Evolutionary conservation across 2,113 vertebrate genomes (phyloP).

Genomic region (Neofelis nebulosa): DNA sequence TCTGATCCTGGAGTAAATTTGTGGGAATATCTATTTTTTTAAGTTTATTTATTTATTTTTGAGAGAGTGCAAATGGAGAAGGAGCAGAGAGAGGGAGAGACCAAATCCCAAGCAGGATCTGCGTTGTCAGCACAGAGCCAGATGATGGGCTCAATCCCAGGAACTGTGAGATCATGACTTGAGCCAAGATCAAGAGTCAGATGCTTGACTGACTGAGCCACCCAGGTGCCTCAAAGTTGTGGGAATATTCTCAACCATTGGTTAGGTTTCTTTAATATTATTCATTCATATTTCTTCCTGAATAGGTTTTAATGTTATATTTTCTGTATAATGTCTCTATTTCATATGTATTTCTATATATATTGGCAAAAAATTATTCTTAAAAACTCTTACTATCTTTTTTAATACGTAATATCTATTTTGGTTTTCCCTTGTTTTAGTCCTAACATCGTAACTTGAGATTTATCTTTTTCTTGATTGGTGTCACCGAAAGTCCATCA

Average conservation of each 20-base stretch:
- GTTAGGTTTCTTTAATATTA: background rate
- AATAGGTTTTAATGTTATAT: background rate
- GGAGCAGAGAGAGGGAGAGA: too few relatives aligned
- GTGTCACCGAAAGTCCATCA: background rate
- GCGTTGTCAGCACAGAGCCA: too few relatives aligned
- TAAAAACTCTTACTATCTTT: background rate
- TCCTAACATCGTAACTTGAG: background rate
- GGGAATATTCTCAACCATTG: background rate
- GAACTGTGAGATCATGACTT: too few relatives aligned
- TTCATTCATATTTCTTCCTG: background rate
- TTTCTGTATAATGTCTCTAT: background rate
- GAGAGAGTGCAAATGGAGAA: too few relatives aligned
- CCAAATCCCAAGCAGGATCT: too few relatives aligned
- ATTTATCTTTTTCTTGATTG: background rate
- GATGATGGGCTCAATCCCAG: too few relatives aligned
- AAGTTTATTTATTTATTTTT: too few relatives aligned
- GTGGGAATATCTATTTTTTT: background rate
- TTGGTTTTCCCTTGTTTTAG: background rate
- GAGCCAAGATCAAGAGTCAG: too few relatives aligned
- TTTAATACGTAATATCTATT: background rate
- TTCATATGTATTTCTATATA: background rate
- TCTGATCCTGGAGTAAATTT: background rate
- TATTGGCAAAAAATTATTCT: background rate
- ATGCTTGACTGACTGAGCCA: too few relatives aligned
- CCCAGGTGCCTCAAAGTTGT: background rate